These are phyloP conservation scores for Microchirus variegatus DNA, from an alignment of 2,797 vertebrate species.

Conservation along the genomic window DNA sequence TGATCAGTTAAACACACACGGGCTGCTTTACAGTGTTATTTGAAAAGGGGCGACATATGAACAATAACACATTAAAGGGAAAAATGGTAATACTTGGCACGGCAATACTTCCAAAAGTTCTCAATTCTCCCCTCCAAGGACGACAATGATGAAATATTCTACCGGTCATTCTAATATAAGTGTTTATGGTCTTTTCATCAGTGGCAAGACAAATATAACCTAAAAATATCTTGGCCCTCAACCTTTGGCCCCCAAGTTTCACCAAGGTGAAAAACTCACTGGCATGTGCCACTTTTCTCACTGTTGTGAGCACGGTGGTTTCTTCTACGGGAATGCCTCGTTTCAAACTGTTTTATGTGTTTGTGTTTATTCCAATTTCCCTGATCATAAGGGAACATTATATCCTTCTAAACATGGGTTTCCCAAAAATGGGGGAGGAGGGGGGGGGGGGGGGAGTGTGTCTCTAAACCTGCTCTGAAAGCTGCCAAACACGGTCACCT, in stretches of 20 bases:
- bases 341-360: neutral
- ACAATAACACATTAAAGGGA: too few relatives aligned
- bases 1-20: too few relatives aligned
- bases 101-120: too few relatives aligned
- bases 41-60: too few relatives aligned
- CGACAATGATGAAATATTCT: too few relatives aligned
- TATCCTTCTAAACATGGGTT: too few relatives aligned
- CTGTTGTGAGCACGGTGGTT: conserved; percentile 20
- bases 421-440: too few relatives aligned
- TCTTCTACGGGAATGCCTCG: neutral
- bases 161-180: too few relatives aligned
- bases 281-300: conserved; percentile 60
- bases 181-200: neutral
- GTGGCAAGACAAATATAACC: conserved; percentile 31
- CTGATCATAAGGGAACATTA: too few relatives aligned
- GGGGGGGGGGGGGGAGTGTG: neutral
- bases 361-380: neutral
- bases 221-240: conserved; percentile 12
- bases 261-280: conserved; percentile 52
- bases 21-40: too few relatives aligned
- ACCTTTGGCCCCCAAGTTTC: conserved; percentile 42
- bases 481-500: neutral
- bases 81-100: too few relatives aligned
- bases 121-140: too few relatives aligned
- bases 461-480: neutral